Evolutionary conservation across 2,888 invertebrate species (phyloP), one percentile per base, ranked within the genome.

Genomic region (Eupeodes latifasciatus): DNA sequence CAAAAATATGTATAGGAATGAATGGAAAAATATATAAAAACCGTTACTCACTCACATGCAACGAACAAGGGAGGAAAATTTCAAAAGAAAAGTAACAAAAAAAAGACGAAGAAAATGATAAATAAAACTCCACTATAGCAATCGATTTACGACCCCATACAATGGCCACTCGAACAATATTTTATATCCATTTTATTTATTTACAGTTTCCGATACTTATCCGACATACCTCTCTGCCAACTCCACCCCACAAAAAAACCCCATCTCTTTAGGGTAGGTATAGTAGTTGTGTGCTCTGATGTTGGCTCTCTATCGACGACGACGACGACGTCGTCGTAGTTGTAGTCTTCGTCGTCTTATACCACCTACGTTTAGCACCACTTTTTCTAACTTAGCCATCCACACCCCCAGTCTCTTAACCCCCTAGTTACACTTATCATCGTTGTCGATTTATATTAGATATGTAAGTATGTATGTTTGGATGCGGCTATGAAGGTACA

Each of bases 111-210:
- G 66, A 71, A 71, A 67, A 72, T 59, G 72, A 72, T 72, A 72
- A 62, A 74, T 55, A 49, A 67, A 75, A 71, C 72, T 87, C 67
- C 61, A 74, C 77, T 85, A 53, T n/a, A 69, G 71, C 76, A 84
- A 87, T 87, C 87, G 87, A 87, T 87, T 87, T 87, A 87, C 87
- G 87, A 87, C 80, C 87, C 77, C 80, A 87, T 83, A 81, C 87
- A 87, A 87, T 87, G 80, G 84, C 84, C 84, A 87, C 87, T 87
- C 84, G 72, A 87, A 84, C 87, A 87, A 87, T 87, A 87, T 87
- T 87, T 87, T 87, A 87, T 87, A 87, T 84, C 87, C 84, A 77
- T 87, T 87, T 87, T 87, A 87, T 87, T 87, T 87, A 87, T 87
- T 87, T 87, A 87, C 87, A 87, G 87, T 84, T 87, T 87, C 80